phyloP scores from a whole-genome alignment of 2,888 invertebrate genomes.

The Nomada flava region DNA sequence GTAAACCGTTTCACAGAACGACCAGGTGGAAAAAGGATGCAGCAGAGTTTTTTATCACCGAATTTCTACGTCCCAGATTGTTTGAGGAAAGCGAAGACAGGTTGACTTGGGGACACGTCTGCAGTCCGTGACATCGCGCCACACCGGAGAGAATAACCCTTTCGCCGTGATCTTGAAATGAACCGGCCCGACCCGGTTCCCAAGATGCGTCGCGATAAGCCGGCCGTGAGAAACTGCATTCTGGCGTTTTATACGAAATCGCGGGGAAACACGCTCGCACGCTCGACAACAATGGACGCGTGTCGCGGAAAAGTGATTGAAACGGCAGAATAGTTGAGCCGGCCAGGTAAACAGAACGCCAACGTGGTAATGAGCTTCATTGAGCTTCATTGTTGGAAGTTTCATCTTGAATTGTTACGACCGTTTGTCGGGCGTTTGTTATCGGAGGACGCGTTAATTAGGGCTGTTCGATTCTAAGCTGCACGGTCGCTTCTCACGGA shows the following conservation, averaged over 20 bases:
- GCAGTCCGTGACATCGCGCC: constrained; percentile 48
- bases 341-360: neutral
- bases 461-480: constrained; percentile 1
- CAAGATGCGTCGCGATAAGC: constrained; percentile 60
- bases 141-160: constrained; percentile 59
- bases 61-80: constrained; percentile 48
- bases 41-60: neutral
- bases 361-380: neutral
- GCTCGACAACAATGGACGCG: constrained; percentile 53
- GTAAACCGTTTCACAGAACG: constrained; percentile 1
- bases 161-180: constrained; percentile 78
- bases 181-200: constrained; percentile 72
- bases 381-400: neutral
- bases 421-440: neutral
- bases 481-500: constrained; percentile 30
- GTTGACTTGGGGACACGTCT: constrained; percentile 14
- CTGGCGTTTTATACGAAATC: constrained; percentile 58
- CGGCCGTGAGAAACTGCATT: constrained; percentile 59
- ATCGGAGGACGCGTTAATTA: constrained; percentile 20
- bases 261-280: constrained; percentile 56
- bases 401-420: neutral
- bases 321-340: neutral
- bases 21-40: neutral
- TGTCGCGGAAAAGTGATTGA: constrained; percentile 4
- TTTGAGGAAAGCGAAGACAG: constrained; percentile 23